These are phyloP conservation scores for Phoenicopterus ruber DNA, from an alignment of 2,113 vertebrate genomes.

Conservation along the genomic window DNA sequence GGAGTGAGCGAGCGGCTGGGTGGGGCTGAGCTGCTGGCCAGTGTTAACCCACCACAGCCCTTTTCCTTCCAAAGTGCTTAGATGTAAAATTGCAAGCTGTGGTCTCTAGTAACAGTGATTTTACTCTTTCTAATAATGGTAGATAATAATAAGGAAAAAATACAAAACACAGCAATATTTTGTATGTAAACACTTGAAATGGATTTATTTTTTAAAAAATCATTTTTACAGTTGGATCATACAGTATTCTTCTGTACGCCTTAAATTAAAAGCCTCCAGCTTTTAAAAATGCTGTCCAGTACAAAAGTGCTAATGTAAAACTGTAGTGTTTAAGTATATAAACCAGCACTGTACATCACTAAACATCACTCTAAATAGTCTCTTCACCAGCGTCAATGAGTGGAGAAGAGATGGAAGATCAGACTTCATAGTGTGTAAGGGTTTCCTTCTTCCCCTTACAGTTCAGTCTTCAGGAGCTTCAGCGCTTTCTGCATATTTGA, in stretches of 20 bases:
- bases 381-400: not conserved
- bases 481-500: conserved; percentile 82
- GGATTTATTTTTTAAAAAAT: conserved; percentile 72
- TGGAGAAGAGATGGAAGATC: not conserved
- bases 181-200: conserved; percentile 61
- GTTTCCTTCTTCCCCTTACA: conserved; percentile 56
- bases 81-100: not conserved
- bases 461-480: conserved; percentile 79
- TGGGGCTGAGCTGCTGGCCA: not conserved
- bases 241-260: conserved; percentile 32
- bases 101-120: not conserved
- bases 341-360: conserved; percentile 11
- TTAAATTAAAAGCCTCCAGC: conserved; percentile 59
- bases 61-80: not conserved
- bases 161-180: not conserved
- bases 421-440: not conserved
- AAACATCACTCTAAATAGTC: not conserved
- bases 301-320: conserved; percentile 61
- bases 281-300: conserved; percentile 42
- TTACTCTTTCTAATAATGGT: not conserved
- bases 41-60: not conserved
- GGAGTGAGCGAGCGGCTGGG: accelerated
- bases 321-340: not conserved
- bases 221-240: conserved; percentile 55
- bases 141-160: not conserved